Evolutionary conservation across 2,888 invertebrate genomes (phyloP).

Genomic region (Lobophora halterata): DNA sequence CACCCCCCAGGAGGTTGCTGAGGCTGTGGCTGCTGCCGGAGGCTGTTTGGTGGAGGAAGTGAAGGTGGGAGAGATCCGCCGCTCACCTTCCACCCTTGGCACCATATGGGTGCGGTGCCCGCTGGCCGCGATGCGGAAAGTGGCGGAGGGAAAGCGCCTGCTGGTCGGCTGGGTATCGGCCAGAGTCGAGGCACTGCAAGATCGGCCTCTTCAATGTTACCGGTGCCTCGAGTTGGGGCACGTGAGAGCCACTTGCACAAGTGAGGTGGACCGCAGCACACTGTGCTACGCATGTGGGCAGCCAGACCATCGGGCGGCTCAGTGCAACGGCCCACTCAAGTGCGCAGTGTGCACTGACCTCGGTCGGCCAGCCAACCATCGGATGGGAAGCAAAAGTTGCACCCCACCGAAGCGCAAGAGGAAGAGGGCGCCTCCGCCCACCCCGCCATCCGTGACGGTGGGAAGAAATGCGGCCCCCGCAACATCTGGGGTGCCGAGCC

Average conservation of each 20-base stretch:
- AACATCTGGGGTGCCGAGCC: neutral
- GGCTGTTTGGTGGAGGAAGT: no score
- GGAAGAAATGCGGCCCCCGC: neutral
- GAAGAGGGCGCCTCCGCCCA: neutral
- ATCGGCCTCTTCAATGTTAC: slow-evolving; percentile 2
- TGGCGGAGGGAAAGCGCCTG: neutral
- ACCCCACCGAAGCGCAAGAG: neutral
- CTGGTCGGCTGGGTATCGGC: no score
- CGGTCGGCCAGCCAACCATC: neutral
- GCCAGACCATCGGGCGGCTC: no score
- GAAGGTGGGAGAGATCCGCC: neutral
- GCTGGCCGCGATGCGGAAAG: neutral
- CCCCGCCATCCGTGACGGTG: neutral
- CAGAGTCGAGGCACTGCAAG: no score
- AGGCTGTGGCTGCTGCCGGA: no score
- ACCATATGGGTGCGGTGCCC: neutral
- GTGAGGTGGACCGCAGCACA: neutral
- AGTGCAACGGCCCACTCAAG: no score
- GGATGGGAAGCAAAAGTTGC: neutral
- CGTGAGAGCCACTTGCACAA: neutral
- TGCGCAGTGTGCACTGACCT: no score
- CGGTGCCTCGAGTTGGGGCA: slow-evolving; percentile 3
- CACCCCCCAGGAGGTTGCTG: no score
- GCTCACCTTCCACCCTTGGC: neutral
- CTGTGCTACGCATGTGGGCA: no score